Evolutionary conservation across 2,113 vertebrate genomes (phyloP).

Genomic region (Seriola aureovittata): DNA sequence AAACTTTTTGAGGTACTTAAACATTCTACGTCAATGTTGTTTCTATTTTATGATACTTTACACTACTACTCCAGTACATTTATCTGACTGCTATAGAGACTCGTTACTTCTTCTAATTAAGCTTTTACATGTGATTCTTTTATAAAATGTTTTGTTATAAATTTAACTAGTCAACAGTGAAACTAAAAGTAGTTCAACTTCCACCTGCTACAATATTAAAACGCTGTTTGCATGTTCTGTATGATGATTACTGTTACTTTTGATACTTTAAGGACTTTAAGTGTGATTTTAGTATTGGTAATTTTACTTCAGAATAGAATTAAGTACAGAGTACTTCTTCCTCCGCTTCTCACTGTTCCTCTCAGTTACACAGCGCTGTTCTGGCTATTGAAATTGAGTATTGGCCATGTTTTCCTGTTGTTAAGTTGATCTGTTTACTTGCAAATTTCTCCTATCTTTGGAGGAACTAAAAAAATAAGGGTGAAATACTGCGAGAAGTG

Average conservation of each 20-base stretch:
- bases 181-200: background rate
- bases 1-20: no score
- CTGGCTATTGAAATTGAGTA: background rate
- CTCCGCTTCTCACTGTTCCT: background rate
- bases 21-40: background rate
- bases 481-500: conserved; percentile 3
- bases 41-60: background rate
- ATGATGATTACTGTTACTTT: conserved; percentile 1
- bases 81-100: background rate
- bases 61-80: background rate
- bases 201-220: background rate
- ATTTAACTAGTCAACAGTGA: background rate
- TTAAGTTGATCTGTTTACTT: background rate
- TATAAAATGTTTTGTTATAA: background rate
- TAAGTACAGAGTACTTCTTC: background rate
- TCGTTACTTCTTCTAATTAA: background rate
- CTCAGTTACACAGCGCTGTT: background rate
- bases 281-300: background rate
- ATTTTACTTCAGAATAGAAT: background rate
- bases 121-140: background rate
- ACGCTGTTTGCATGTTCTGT: background rate
- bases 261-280: background rate
- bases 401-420: background rate
- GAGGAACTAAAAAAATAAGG: background rate
- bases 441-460: background rate